Evolutionary conservation across 2,888 invertebrate species (phyloP).

Genomic region (Fabriciana adippe): DNA sequence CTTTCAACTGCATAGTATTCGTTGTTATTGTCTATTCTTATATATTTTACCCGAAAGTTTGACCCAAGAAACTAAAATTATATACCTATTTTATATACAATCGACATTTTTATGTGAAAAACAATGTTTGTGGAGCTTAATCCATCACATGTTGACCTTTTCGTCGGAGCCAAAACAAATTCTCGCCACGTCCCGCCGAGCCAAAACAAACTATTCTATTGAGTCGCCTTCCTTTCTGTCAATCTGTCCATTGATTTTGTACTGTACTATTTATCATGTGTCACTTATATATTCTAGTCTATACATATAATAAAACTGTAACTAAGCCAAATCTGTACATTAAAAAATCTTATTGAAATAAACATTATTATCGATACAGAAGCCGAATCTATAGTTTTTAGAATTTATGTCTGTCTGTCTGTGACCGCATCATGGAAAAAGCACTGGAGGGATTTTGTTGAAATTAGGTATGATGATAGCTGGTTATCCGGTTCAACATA

Average conservation of each 20-base stretch:
- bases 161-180: slow-evolving; percentile 29
- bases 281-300: slow-evolving; percentile 15
- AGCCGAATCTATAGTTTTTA: no score
- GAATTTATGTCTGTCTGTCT: no score
- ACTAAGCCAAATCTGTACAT: no score
- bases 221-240: slow-evolving; percentile 30
- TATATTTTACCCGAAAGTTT: not conserved
- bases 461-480: no score
- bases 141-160: slow-evolving; percentile 31
- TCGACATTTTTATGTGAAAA: slow-evolving; percentile 8
- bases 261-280: slow-evolving; percentile 20
- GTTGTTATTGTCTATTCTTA: no score
- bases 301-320: not conserved
- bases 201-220: slow-evolving; percentile 32
- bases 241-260: slow-evolving; percentile 30
- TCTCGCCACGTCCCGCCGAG: slow-evolving; percentile 22
- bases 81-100: no score
- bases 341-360: no score
- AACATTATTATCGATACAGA: no score
- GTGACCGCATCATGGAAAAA: no score
- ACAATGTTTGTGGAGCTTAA: slow-evolving; percentile 25
- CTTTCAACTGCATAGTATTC: no score
- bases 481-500: no score
- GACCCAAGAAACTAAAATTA: not conserved
- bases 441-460: no score